A percentile compares a stretch with the other conserved stretches of the same genome.
These are phyloP conservation scores for Andrena hattorfiana DNA, from an alignment of 2,888 invertebrate species.

Conservation along the genomic window DNA sequence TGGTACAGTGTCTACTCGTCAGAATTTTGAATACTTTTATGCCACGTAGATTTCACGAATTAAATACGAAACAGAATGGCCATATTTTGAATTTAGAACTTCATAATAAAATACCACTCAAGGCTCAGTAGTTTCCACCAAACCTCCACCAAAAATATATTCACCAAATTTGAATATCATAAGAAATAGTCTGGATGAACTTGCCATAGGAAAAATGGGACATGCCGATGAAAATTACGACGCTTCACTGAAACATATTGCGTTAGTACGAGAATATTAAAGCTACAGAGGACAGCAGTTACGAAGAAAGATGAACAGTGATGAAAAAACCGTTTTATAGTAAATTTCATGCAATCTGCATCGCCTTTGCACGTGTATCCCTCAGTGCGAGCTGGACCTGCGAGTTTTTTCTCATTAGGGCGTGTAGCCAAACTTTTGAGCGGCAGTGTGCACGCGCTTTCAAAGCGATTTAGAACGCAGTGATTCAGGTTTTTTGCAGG, in stretches of 20 bases:
- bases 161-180: background rate
- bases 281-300: background rate
- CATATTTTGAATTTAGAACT: too few species aligned
- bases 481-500: background rate
- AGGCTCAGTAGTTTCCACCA: too few species aligned
- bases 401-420: conserved; percentile 11
- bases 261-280: background rate
- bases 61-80: too few species aligned
- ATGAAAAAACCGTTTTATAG: background rate
- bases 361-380: background rate
- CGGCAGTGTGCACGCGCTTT: background rate
- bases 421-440: background rate
- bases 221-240: background rate
- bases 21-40: too few species aligned
- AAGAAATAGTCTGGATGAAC: background rate
- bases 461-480: background rate
- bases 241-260: background rate
- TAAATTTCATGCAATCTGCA: background rate
- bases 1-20: too few species aligned
- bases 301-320: background rate
- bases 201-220: background rate
- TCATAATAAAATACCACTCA: too few species aligned
- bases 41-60: too few species aligned
- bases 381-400: background rate
- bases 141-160: too few species aligned